phyloP scores from a whole-genome alignment of 2,113 vertebrate species.

The Eulacestoma nigropectus region DNA sequence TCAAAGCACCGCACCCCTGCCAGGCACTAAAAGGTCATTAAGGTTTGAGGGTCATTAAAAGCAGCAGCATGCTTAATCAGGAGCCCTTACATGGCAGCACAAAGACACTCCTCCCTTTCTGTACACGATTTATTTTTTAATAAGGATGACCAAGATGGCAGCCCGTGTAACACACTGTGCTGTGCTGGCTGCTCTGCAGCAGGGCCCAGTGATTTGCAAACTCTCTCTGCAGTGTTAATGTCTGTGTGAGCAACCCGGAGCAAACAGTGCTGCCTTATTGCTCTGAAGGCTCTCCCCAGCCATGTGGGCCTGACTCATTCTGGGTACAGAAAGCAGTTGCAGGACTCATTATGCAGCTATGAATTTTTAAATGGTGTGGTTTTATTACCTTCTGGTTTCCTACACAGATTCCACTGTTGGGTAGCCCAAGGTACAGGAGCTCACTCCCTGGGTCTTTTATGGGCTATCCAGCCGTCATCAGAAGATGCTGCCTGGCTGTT shows the following conservation, averaged over 20 bases:
- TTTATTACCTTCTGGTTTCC: slow-evolving; percentile 15
- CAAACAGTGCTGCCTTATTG: background rate
- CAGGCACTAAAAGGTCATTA: background rate
- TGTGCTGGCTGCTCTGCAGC: background rate
- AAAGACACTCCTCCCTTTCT: background rate
- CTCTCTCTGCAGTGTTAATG: background rate
- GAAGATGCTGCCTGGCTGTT: background rate
- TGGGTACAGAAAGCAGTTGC: background rate
- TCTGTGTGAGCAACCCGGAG: background rate
- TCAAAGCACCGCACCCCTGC: background rate
- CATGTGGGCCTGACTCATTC: background rate
- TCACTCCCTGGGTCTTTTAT: background rate
- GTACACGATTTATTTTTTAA: background rate
- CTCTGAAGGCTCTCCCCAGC: background rate
- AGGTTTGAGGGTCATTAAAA: background rate
- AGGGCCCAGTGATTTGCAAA: background rate
- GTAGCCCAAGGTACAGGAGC: background rate
- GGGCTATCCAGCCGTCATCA: background rate
- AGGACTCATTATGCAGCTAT: background rate
- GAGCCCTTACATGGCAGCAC: background rate
- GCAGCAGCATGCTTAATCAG: background rate
- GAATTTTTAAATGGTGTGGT: slow-evolving; percentile 10
- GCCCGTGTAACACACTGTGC: background rate
- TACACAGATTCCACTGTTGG: background rate
- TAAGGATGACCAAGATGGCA: background rate